phyloP scores from a whole-genome alignment of 2,797 vertebrate genomes.

The Tapirus indicus region DNA sequence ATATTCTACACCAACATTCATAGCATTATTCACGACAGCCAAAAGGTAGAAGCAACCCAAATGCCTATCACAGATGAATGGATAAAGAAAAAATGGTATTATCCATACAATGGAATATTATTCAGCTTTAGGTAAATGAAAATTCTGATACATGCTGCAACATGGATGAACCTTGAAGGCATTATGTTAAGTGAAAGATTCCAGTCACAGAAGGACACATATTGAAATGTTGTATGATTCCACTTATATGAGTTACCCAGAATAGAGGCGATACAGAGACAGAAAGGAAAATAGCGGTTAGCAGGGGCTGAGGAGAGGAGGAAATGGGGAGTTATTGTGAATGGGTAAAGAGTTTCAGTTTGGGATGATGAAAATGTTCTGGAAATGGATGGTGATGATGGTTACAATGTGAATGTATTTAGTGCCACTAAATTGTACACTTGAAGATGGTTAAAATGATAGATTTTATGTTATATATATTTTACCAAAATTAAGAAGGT shows the following conservation, averaged over 20 bases:
- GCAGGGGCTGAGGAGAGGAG: neutral
- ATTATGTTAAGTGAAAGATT: neutral
- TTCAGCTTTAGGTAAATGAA: neutral
- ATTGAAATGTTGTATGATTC: neutral
- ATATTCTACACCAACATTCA: neutral
- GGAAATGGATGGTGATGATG: neutral
- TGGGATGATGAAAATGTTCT: neutral
- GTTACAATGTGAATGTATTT: neutral
- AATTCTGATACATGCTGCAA: neutral
- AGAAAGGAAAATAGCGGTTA: neutral
- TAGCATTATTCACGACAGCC: neutral
- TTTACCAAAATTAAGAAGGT: neutral
- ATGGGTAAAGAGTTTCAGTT: neutral
- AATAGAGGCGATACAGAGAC: neutral
- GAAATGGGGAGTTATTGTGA: neutral
- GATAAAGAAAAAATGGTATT: neutral
- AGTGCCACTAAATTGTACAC: neutral
- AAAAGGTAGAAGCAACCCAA: neutral
- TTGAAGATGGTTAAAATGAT: neutral
- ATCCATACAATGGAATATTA: neutral
- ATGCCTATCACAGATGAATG: neutral
- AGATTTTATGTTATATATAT: neutral
- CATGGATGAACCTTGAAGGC: neutral
- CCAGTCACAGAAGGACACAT: neutral
- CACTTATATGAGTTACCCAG: neutral